Evolutionary conservation across 2,888 invertebrate species (phyloP), one percentile per base, ranked within the genome.

Genomic region (Netelia fuscicornis): DNA sequence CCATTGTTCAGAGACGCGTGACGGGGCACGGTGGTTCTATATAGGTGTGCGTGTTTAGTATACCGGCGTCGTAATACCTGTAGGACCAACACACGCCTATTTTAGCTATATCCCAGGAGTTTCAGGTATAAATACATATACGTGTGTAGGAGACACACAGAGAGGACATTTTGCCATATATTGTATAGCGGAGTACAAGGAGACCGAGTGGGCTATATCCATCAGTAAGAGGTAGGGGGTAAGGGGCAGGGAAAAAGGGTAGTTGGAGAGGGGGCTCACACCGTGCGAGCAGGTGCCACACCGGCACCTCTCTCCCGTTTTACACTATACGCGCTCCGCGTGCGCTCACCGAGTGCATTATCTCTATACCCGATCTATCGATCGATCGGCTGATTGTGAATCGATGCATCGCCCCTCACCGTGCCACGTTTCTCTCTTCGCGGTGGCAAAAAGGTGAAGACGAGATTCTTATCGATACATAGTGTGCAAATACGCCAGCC

Each of bases 1-100:
- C 93, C 91, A 93, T 93, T 93, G 93, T 92, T 93, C 93, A 93
- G 93, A 92, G 93, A 92, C 92, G 93, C 93, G 93, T 93, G 93
- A 93, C 93, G 93, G 89, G 88, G 89, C 87, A 88, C 88, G 87
- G 77, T 83, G 90, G 89, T 87, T 89, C 84, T 64, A 86, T 82
- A 72, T 70, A 42, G 11, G 42, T 86, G 78, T 78, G 74, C 54
- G 80, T 75, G 77, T 74, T 48, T 54, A 56, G 52, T 54, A 79
- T 54, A 62, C 56, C 23, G 37, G 37, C 37, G 71, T 72, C 65
- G 48, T 30, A 54, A 82, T 70, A 86, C 77, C 78, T 70, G 54
- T 37, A 56, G 23, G 20, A 78, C 67, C 48, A 44, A 68, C 71
- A 82, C 62, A 77, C 65, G 30, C 74, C 17, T 64, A 54, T 68